phyloP scores from a whole-genome alignment of 2,113 vertebrate genomes.

The Tychaedon coryphoeus region DNA sequence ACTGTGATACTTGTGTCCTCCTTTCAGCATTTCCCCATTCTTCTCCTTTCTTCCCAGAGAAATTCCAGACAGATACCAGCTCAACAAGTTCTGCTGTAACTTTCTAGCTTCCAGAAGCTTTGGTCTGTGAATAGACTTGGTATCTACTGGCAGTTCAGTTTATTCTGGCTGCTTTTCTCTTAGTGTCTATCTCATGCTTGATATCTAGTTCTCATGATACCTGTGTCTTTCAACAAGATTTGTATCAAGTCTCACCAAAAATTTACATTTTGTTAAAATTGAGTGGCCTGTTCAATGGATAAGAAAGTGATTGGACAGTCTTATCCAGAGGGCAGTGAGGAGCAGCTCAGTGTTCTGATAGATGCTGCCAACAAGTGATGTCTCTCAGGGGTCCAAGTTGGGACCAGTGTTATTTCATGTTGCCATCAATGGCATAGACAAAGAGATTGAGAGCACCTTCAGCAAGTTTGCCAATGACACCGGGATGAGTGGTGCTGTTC shows the following conservation, averaged over 20 bases:
- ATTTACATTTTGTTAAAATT: neutral
- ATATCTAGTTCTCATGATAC: neutral
- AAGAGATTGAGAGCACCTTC: fast-evolving
- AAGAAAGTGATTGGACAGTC: neutral
- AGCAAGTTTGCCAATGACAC: neutral
- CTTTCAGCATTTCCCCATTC: neutral
- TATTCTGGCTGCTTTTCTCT: neutral
- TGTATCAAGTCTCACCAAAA: neutral
- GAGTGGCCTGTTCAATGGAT: neutral
- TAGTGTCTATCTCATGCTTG: fast-evolving
- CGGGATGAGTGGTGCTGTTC: neutral
- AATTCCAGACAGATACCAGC: neutral
- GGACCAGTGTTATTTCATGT: too few species aligned
- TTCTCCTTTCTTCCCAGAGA: neutral
- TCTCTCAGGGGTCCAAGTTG: too few species aligned
- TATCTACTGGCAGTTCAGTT: neutral
- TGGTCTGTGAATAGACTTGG: neutral
- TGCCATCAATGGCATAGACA: neutral
- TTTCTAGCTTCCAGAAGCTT: neutral
- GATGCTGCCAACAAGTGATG: fast-evolving
- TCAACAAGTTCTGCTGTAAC: neutral
- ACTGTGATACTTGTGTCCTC: neutral
- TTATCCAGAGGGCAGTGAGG: neutral
- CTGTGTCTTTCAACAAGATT: neutral
- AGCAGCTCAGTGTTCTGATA: neutral